A percentile compares a stretch with the other conserved stretches of the same genome.
Conservation (phyloP, 2,113 vertebrate species). For the Odobenus rosmarus region DNA sequence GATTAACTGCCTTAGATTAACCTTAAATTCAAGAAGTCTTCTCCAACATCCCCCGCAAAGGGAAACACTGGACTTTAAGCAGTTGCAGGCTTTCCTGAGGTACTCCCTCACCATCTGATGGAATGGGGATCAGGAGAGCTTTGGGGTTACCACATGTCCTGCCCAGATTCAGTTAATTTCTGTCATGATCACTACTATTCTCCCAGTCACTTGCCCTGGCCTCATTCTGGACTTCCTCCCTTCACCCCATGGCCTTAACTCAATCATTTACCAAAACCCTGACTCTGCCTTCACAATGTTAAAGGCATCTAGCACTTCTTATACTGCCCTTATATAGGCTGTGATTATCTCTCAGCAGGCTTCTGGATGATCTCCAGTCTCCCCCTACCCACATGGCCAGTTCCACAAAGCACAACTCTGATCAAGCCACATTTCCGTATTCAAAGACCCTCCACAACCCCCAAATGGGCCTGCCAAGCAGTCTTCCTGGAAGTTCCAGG, state of each 20-base stretch:
- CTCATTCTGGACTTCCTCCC: background rate
- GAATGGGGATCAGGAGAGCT: background rate
- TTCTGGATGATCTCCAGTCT: background rate
- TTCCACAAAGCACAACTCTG: background rate
- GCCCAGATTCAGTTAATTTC: background rate
- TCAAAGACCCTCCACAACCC: background rate
- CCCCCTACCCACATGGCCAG: background rate
- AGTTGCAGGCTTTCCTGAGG: background rate
- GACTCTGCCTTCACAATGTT: background rate
- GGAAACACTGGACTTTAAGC: background rate
- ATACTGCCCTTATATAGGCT: background rate
- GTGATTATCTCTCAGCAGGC: background rate
- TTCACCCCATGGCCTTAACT: background rate
- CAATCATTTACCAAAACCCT: background rate
- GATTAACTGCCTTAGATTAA: slow-evolving; percentile 82
- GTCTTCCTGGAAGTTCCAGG: background rate
- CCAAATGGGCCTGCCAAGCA: background rate
- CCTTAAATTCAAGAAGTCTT: slow-evolving; percentile 69
- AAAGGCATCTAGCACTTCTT: background rate
- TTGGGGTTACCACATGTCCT: background rate
- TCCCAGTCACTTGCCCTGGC: background rate
- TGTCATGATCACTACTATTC: too few relatives aligned
- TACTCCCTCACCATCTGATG: background rate
- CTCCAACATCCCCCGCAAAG: background rate
- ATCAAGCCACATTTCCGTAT: background rate